Conservation (phyloP, 2,888 invertebrate species). For the Macrosoma leucophasiata region DNA sequence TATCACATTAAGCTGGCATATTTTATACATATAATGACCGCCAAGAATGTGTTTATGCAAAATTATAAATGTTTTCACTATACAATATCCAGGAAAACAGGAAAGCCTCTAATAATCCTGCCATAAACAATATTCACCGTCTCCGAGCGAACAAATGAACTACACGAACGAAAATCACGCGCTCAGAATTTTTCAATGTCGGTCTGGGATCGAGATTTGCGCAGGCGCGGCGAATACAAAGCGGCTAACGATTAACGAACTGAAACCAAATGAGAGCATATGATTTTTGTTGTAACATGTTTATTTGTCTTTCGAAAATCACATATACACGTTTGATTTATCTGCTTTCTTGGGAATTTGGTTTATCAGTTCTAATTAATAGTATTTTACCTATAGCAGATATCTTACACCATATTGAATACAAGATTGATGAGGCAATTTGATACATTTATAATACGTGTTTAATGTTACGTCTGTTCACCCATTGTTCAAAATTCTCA, state of each 20-base stretch:
- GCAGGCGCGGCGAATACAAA: constrained; percentile 57
- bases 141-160: constrained; percentile 59
- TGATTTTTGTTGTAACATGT: constrained; percentile 47
- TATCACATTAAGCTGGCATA: no score
- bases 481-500: no score
- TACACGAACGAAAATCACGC: constrained; percentile 70
- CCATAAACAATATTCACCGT: constrained; percentile 57
- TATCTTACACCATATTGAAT: no score
- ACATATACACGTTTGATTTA: no score
- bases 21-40: no score
- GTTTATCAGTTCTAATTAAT: no score
- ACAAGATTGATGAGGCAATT: no score
- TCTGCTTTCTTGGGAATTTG: no score
- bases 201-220: constrained; percentile 50
- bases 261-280: constrained; percentile 56
- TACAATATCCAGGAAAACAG: constrained; percentile 49
- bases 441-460: no score
- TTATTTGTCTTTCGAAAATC: constrained; percentile 23
- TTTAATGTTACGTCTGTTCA: no score
- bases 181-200: constrained; percentile 69
- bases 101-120: constrained; percentile 38
- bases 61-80: no score
- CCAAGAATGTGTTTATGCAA: constrained; percentile 16
- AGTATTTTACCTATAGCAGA: no score
- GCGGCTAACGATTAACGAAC: constrained; percentile 46